Percentiles rank a stretch among this genome's conserved stretches.
Conservation (phyloP, 2,797 vertebrate species). For the Pangasius djambal region DNA sequence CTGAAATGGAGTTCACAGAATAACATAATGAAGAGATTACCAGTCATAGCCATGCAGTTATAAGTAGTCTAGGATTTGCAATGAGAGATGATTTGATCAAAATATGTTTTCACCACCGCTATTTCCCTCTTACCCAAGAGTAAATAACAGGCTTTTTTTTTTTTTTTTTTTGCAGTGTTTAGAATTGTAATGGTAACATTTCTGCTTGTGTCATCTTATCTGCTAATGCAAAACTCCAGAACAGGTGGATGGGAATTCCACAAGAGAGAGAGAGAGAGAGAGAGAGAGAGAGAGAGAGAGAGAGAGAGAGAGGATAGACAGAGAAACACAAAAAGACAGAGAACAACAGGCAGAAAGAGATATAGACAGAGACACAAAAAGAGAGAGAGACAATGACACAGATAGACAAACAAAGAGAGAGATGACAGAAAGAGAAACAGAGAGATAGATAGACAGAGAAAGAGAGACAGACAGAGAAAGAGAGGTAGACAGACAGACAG, state of each 20-base stretch:
- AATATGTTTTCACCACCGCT: too few relatives aligned
- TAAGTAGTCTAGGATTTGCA: background rate
- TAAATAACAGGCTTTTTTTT: background rate
- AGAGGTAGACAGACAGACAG: background rate
- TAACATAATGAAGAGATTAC: background rate
- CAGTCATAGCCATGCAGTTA: background rate
- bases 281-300: conserved; percentile 31
- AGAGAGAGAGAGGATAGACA: conserved; percentile 16
- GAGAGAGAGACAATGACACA: conserved; percentile 7
- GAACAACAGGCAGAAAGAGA: conserved; percentile 13
- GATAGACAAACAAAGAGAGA: background rate
- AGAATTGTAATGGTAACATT: background rate
- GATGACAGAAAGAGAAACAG: background rate
- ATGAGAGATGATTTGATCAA: background rate
- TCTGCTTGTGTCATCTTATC: background rate
- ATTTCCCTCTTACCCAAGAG: background rate
- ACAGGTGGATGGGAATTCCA: background rate
- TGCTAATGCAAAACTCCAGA: background rate
- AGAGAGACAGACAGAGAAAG: background rate
- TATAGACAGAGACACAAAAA: background rate
- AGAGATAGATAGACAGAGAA: conserved; percentile 21
- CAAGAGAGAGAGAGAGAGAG: conserved; percentile 22
- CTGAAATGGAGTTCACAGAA: background rate
- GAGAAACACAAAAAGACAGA: background rate
- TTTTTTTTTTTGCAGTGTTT: background rate